Conservation (phyloP, 2,797 vertebrate genomes). For the Chromis chromis region DNA sequence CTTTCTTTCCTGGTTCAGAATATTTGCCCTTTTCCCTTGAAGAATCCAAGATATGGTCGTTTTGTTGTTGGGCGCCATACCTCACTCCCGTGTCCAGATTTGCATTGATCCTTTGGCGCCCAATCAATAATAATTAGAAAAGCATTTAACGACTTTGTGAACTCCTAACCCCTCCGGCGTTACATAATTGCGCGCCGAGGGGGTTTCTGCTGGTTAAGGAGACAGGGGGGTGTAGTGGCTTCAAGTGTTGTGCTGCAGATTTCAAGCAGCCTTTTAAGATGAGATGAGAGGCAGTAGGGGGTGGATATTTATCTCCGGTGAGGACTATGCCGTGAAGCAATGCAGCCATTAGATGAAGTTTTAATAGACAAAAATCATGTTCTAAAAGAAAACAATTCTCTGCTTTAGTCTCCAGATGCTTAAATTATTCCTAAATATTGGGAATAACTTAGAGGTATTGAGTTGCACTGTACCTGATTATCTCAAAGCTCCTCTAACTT, state of each 20-base stretch:
- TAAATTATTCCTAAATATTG: background rate
- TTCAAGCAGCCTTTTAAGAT: constrained; percentile 63
- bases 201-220: constrained; percentile 53
- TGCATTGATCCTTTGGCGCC: constrained; percentile 67
- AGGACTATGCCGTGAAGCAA: constrained; percentile 26
- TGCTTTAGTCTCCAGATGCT: background rate
- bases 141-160: constrained; percentile 81
- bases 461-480: background rate
- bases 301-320: constrained; percentile 38
- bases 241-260: constrained; percentile 59
- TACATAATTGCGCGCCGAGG: constrained; percentile 62
- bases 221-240: constrained; percentile 49
- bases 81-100: constrained; percentile 53
- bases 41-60: too few species aligned
- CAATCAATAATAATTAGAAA: constrained; percentile 85
- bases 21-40: too few species aligned
- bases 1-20: too few species aligned
- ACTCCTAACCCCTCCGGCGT: constrained; percentile 74
- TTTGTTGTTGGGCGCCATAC: background rate
- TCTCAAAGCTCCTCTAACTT: constrained; percentile 14
- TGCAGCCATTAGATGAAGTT: constrained; percentile 23
- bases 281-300: constrained; percentile 43
- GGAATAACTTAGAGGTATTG: background rate
- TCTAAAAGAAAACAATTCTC: too few species aligned
- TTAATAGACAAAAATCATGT: background rate